Evolutionary conservation across 2,888 invertebrate genomes (phyloP).

Genomic region (Eupithecia insigniata): DNA sequence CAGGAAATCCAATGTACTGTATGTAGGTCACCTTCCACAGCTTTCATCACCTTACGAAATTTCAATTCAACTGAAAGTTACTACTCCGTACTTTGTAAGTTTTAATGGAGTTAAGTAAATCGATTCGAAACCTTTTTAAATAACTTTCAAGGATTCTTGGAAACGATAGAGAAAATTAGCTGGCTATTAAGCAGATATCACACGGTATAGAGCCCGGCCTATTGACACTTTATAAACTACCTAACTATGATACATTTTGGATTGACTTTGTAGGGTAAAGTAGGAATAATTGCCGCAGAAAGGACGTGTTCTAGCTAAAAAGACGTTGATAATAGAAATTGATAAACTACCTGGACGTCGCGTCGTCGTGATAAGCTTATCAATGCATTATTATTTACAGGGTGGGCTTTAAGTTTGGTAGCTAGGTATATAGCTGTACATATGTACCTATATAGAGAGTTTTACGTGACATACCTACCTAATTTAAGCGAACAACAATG

Average conservation of each 20-base stretch:
- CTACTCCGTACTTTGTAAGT: constrained; percentile 33
- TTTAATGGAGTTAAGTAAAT: constrained; percentile 39
- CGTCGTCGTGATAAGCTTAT: too few species aligned
- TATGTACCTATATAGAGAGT: too few species aligned
- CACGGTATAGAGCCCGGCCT: background rate
- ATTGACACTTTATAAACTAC: background rate
- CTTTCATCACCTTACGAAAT: constrained; percentile 27
- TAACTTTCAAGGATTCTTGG: constrained; percentile 40
- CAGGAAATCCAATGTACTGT: constrained; percentile 11
- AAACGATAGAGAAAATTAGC: constrained; percentile 66
- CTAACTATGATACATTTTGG: background rate
- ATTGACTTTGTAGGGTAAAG: background rate
- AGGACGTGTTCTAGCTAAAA: background rate
- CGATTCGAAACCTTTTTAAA: constrained; percentile 42
- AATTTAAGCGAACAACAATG: too few species aligned
- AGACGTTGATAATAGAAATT: too few species aligned
- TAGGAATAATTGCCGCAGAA: background rate
- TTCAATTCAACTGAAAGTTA: constrained; percentile 33
- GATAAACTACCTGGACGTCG: too few species aligned
- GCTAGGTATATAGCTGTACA: too few species aligned
- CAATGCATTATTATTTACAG: too few species aligned
- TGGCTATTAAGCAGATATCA: constrained; percentile 48
- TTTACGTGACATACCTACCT: too few species aligned
- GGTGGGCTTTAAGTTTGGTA: too few species aligned
- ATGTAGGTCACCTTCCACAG: constrained; percentile 10